Percentiles rank a stretch among this genome's conserved stretches.
Evolutionary conservation across 23 tunicate species (phyloP).

Genomic region (Trididemnum miniatum): DNA sequence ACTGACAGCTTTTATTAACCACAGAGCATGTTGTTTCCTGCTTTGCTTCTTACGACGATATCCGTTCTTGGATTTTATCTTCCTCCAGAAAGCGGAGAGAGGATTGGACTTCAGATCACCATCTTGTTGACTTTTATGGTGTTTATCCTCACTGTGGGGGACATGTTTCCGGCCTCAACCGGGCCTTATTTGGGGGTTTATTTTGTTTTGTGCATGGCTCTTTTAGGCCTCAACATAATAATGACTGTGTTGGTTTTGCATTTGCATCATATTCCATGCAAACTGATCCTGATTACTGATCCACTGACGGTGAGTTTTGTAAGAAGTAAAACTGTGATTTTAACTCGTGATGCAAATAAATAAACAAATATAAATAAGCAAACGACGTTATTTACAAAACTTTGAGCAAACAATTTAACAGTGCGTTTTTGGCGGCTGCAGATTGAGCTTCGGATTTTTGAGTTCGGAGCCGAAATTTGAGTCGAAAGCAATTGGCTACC

Average conservation of each 20-base stretch:
- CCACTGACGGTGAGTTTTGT: conserved; percentile 28
- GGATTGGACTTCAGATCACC: conserved; percentile 88
- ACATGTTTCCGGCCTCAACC: conserved; percentile 93
- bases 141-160: conserved; percentile 84
- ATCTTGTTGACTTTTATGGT: conserved; percentile 91
- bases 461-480: no score
- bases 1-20: no score
- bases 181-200: conserved; percentile 89
- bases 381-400: no score
- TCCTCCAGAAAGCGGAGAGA: conserved; percentile 94
- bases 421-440: no score
- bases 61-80: conserved; percentile 80
- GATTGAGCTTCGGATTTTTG: no score
- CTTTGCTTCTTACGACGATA: conserved; percentile 70
- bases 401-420: no score
- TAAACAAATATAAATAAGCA: no score
- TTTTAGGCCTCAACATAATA: conserved; percentile 67
- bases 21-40: conserved; percentile 96
- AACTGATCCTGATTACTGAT: conserved; percentile 24
- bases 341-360: no score
- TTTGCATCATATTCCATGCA: conserved; percentile 79
- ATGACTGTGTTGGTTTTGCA: conserved; percentile 85
- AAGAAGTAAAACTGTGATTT: no score
- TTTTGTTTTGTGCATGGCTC: conserved; percentile 84
- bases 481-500: no score